Percentiles rank a stretch among this genome's conserved stretches.
phyloP scores from a whole-genome alignment of 2,888 invertebrate genomes.

The Dryomyza anilis region DNA sequence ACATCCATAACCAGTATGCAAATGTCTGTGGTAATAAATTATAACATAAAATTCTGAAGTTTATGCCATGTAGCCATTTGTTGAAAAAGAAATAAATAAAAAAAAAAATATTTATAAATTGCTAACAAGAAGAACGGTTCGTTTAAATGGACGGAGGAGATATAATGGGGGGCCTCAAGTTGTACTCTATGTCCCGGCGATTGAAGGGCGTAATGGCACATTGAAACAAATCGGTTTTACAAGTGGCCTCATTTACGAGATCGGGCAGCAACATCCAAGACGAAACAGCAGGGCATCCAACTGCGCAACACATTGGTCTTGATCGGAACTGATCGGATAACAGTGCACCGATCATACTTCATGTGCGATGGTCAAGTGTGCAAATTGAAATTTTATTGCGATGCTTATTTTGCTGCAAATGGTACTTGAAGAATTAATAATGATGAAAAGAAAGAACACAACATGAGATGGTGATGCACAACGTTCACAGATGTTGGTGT shows the following conservation, averaged over 20 bases:
- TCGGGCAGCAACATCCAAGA: conserved; percentile 10
- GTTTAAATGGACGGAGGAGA: conserved; percentile 3
- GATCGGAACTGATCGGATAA: neutral
- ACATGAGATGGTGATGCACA: too few relatives aligned
- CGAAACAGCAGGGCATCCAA: neutral
- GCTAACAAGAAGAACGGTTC: conserved; percentile 29
- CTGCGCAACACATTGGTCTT: neutral
- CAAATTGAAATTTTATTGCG: conserved; percentile 49
- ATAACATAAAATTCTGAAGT: conserved; percentile 39
- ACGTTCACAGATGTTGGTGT: too few relatives aligned
- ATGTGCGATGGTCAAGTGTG: conserved; percentile 40
- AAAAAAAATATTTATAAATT: too few relatives aligned
- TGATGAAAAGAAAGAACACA: too few relatives aligned
- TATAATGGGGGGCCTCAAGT: neutral
- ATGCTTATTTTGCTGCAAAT: too few relatives aligned
- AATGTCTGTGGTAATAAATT: conserved; percentile 38
- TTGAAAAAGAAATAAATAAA: too few relatives aligned
- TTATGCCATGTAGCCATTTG: conserved; percentile 26
- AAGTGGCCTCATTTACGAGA: conserved; percentile 25
- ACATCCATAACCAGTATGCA: conserved; percentile 31
- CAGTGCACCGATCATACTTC: conserved; percentile 5
- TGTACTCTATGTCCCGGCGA: neutral
- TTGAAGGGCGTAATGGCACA: neutral
- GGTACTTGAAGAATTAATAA: too few relatives aligned
- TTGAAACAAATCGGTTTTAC: conserved; percentile 27